Conservation (phyloP, 2,888 invertebrate genomes). For the Meiosimyza platycephala region DNA sequence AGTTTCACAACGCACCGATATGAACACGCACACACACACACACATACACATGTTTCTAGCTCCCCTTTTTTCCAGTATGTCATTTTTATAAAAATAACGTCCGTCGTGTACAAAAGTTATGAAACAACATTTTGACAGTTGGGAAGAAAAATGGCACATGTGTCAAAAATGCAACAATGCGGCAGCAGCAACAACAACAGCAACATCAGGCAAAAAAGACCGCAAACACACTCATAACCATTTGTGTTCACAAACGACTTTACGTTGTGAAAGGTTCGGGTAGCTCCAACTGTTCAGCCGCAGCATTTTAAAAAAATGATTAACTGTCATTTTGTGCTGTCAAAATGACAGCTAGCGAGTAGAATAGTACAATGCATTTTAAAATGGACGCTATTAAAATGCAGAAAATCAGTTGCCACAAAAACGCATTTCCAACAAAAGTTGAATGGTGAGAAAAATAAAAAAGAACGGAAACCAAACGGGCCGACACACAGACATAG, state of each 20-base stretch:
- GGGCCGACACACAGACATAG: neutral
- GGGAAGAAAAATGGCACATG: slow-evolving; percentile 49
- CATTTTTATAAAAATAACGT: neutral
- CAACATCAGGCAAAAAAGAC: neutral
- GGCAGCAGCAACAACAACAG: too few species aligned
- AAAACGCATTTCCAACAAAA: neutral
- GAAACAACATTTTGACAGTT: slow-evolving; percentile 48
- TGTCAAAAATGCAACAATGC: slow-evolving; percentile 41
- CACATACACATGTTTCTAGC: neutral
- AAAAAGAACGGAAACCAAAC: neutral
- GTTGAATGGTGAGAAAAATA: slow-evolving; percentile 4
- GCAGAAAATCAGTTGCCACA: neutral
- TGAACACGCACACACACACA: neutral
- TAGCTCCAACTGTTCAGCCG: neutral
- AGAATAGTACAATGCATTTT: too few species aligned
- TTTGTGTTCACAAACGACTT: neutral
- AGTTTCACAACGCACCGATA: slow-evolving; percentile 13
- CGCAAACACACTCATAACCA: neutral
- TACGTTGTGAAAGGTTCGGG: neutral
- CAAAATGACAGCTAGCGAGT: slow-evolving; percentile 14
- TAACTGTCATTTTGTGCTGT: slow-evolving; percentile 23
- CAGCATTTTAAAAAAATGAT: slow-evolving; percentile 23
- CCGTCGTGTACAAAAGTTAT: slow-evolving; percentile 13
- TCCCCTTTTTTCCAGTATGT: too few species aligned
- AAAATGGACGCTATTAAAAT: too few species aligned